A percentile compares a stretch with the other conserved stretches of the same genome.
These are phyloP conservation scores for Coilia nasus DNA, from an alignment of 2,797 vertebrate genomes.

Conservation along the genomic window DNA sequence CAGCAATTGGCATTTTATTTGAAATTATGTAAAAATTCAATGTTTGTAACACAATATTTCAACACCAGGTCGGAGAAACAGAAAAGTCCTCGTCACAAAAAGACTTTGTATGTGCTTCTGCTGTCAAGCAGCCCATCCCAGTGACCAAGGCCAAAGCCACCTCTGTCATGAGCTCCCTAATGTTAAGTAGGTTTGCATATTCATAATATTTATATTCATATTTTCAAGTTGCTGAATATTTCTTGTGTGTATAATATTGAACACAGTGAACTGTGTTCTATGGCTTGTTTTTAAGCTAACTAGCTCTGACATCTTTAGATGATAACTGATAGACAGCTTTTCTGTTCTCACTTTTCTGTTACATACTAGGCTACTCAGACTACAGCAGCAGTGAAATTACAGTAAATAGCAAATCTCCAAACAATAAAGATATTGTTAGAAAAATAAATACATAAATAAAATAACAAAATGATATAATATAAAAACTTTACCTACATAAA, in stretches of 20 bases:
- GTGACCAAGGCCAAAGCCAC: slow-evolving; percentile 76
- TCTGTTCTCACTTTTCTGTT: too few relatives aligned
- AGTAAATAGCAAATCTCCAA: too few relatives aligned
- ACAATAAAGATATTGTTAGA: too few relatives aligned
- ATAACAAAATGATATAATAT: too few relatives aligned
- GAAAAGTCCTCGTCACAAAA: not conserved
- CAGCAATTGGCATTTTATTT: not conserved
- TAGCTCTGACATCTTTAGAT: too few relatives aligned
- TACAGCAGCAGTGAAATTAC: too few relatives aligned
- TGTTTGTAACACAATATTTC: not conserved
- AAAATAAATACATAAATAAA: too few relatives aligned
- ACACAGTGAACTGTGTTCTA: not conserved
- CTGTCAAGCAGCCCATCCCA: slow-evolving; percentile 50
- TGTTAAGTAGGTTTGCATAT: slow-evolving; percentile 83
- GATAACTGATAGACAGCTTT: too few relatives aligned
- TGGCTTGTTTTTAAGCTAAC: too few relatives aligned
- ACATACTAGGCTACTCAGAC: too few relatives aligned
- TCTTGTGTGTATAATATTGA: not conserved
- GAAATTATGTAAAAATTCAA: not conserved
- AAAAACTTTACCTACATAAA: too few relatives aligned
- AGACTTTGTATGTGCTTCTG: not conserved
- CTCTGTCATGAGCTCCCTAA: slow-evolving; percentile 90
- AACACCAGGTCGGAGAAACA: not conserved
- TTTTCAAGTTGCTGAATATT: not conserved
- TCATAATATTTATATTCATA: not conserved